Percentiles rank a stretch among this genome's conserved stretches.
phyloP scores from a whole-genome alignment of 37 sponge, comb jelly and placozoan species.

The Trichoplax adhaerens region DNA sequence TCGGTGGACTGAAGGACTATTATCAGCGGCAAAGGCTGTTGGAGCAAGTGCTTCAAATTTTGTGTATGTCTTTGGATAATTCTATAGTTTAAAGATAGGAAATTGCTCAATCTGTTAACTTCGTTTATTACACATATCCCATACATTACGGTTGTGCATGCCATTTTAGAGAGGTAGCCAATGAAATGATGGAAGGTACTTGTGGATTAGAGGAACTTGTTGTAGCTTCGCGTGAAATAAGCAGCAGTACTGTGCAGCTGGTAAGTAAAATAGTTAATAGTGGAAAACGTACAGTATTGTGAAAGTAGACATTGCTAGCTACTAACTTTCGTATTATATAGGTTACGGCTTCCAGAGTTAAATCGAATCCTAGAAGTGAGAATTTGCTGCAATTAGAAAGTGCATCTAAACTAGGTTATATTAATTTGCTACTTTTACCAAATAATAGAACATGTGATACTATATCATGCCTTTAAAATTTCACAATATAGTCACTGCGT shows the following conservation, averaged over 20 bases:
- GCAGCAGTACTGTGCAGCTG: conserved; percentile 97
- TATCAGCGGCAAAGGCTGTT: conserved; percentile 96
- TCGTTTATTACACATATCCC: too few species aligned
- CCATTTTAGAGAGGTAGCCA: conserved; percentile 63
- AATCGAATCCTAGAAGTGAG: conserved; percentile 59
- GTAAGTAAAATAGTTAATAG: conserved; percentile 16
- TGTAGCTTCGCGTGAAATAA: conserved; percentile 88
- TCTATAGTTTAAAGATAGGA: too few species aligned
- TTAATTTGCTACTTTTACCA: too few species aligned
- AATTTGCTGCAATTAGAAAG: neutral
- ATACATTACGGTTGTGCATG: neutral
- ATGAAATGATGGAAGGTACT: conserved; percentile 66
- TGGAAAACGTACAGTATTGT: too few species aligned
- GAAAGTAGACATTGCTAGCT: neutral
- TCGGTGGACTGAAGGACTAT: conserved; percentile 93
- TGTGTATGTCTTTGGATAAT: conserved; percentile 37
- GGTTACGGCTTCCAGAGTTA: conserved; percentile 92
- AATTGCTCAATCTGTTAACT: too few species aligned
- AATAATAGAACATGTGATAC: too few species aligned
- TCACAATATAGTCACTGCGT: too few species aligned
- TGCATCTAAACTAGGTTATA: too few species aligned
- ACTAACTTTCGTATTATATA: conserved; percentile 2
- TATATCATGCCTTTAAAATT: too few species aligned
- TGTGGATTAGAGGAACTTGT: conserved; percentile 92
- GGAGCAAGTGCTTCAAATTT: conserved; percentile 85